Evolutionary conservation across 2,888 invertebrate genomes (phyloP).

Genomic region (Tenthredo amoena): DNA sequence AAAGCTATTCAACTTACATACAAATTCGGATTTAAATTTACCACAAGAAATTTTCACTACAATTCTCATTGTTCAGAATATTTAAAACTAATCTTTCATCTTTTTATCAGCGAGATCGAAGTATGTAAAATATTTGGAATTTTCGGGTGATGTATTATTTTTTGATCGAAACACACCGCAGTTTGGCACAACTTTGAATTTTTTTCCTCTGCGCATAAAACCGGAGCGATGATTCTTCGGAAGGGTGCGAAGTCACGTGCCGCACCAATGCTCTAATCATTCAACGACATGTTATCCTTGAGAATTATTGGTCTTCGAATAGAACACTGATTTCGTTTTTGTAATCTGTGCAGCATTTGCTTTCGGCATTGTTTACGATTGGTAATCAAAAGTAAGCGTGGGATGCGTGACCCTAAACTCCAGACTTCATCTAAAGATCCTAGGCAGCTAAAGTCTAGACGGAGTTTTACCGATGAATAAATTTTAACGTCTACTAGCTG

Average conservation of each 20-base stretch:
- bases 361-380: not conserved
- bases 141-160: not conserved
- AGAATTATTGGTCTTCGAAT: not conserved
- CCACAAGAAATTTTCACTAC: not conserved
- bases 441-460: conserved; percentile 8
- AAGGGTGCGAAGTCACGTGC: not conserved
- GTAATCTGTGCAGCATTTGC: not conserved
- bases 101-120: not conserved
- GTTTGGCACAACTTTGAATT: not conserved
- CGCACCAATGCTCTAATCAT: not conserved
- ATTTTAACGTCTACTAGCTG: not conserved
- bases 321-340: not conserved
- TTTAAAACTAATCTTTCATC: no score
- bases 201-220: not conserved
- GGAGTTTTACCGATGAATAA: not conserved
- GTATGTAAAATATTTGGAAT: not conserved
- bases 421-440: not conserved
- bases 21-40: not conserved
- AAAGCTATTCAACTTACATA: not conserved
- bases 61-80: no score
- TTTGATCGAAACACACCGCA: not conserved
- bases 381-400: not conserved
- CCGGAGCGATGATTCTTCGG: not conserved
- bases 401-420: not conserved
- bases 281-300: not conserved